phyloP scores from a whole-genome alignment of 2,888 invertebrate species.

The Andrena hattorfiana region DNA sequence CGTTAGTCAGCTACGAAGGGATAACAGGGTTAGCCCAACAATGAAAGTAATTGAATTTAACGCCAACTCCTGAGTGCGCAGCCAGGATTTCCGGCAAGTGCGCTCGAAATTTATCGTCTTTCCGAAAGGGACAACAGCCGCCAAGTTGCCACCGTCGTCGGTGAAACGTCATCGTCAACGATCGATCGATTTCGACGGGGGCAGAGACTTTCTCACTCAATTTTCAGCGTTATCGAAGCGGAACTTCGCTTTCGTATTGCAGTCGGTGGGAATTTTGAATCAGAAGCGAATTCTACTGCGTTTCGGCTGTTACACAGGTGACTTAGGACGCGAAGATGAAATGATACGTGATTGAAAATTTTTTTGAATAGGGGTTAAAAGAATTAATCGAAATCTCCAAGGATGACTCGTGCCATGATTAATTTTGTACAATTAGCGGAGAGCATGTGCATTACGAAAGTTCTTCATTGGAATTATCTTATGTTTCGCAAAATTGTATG shows the following conservation, averaged over 20 bases:
- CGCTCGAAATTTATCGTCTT: conserved; percentile 69
- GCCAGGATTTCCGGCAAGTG: conserved; percentile 75
- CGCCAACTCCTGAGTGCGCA: conserved; percentile 77
- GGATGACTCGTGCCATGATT: not conserved
- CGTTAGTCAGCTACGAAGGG: conserved; percentile 75
- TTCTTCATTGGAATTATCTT: conserved; percentile 6
- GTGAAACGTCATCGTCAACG: conserved; percentile 66
- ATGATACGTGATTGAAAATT: not conserved
- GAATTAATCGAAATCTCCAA: not conserved
- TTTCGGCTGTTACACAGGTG: not conserved
- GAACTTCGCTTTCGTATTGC: not conserved
- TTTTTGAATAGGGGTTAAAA: not conserved
- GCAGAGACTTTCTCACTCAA: not conserved
- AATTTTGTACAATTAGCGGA: not conserved
- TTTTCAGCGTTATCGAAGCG: not conserved
- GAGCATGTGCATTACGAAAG: not conserved
- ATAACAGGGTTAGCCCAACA: conserved; percentile 82
- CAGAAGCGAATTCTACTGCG: not conserved
- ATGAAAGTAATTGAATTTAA: conserved; percentile 84
- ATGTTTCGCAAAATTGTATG: conserved; percentile 29
- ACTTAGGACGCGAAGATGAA: not conserved
- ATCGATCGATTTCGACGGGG: conserved; percentile 45
- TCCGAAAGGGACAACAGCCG: conserved; percentile 52
- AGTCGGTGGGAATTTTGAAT: not conserved
- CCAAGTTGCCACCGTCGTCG: conserved; percentile 55